Base-by-base conservation (phyloP, 2,888 invertebrate genomes). In the Smittia sp. region DNA sequence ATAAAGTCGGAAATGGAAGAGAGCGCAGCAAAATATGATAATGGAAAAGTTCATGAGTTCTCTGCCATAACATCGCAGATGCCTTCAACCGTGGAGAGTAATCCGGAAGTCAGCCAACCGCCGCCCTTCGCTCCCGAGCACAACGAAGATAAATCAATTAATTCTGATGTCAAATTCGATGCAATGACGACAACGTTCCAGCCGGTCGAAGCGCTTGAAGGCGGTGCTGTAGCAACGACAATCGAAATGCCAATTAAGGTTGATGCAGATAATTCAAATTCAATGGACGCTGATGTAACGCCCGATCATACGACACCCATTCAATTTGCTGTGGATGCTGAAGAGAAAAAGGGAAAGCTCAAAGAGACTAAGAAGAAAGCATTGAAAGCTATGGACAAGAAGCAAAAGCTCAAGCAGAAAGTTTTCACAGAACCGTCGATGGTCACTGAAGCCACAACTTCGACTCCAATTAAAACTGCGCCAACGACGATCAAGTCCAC, bases 401-500 rank as follows among this genome's bases (percentile, higher is more conserved):
- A 54, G 25, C 27, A 69, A 27, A 54, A 69, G 27, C 25, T 69
- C 18, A 54, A 69, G 52, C 69, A 52, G 7, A 54, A 52, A 69
- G n/a, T 38, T n/a, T 69, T 52, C 13, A 52, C 24, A 22, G 67
- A 67, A 4, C 41, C 67, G n/a, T n/a, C 67, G 9, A 18, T 9
- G 13, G 22, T 18, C 20, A 4, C 39, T 15, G 67, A 41, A 18
- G 18, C 54, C 25, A 39, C 27, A 32, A 54, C 15, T 54, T 54
- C 62, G 7, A 72, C 72, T 62, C 39, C 72, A 20, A 58, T 72
- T 22, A 72, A 72, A 62, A 72, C 72, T 15, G 72, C 62, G 2
- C 72, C 72, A 3, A 72, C 72, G 1, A 72, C 72, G 9, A 58
- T 72, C 18, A 72, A 72, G 25, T 72, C 72, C 13, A 72, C 72